Evolutionary conservation across 2,888 invertebrate species (phyloP), one percentile per base, ranked within the genome.

Genomic region (Kryphioiulus occultus): DNA sequence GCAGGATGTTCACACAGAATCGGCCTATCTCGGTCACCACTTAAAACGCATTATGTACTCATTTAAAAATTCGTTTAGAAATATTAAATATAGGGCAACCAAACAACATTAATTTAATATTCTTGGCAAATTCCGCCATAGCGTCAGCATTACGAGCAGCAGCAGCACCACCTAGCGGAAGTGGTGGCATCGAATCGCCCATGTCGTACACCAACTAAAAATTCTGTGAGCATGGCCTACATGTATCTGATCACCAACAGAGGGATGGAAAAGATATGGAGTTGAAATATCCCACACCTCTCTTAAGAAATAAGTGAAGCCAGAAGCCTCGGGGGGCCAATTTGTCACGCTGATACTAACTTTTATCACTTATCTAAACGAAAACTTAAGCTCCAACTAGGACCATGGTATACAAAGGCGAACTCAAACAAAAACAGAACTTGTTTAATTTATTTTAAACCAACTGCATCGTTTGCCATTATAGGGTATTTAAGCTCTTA

Each of bases 1-100:
- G 68, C 68, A 68, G 68, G 68, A 68, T 68, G 68, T 68, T 68
- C 68, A 26, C 68, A 68, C 26, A 68, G 68, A 68, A 68, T 68
- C 68, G 26, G 68, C 26, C 68, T 68, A 68, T 68, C 68, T 68
- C 68, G 68, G 68, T 22, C 68, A 68, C 68, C 68, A 68, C 68
- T 68, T 68, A 68, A 68, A 68, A 26, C 68, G 9, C 68, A 68
- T 68, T 68, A 68, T 68, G 68, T 26, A 68, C 68, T 68, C 68
- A 26, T 68, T 68, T 22, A 68, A 68, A 68, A 68, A 26, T 68
- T 26, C 68, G 68, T 68, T 68, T 68, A 68, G 9, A 68, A 68
- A 68, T 68, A 68, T 68, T 26, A 68, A 68, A 68, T 26, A 68
- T 68, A 68, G 68, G 68, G 26, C 68, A 68, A 26, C 68, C 68